Percentiles rank a stretch among this genome's conserved stretches.
Evolutionary conservation across 1,140 invertebrate species (phyloP).

Genomic region (Leguminivora glycinivorella): DNA sequence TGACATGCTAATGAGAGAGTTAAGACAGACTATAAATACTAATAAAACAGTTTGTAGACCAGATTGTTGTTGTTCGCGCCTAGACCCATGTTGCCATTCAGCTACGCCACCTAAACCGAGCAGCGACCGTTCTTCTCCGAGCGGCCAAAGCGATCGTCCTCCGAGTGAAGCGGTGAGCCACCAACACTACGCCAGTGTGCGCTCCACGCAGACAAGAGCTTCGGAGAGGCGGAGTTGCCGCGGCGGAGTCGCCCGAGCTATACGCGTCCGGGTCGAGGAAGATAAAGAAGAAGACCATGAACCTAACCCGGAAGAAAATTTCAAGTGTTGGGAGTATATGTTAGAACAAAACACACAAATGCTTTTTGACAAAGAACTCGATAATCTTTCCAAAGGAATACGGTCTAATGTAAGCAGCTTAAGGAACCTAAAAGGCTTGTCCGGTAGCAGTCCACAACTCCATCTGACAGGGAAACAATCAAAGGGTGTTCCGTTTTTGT

Average conservation of each 20-base stretch:
- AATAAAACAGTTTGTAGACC: constrained; percentile 79
- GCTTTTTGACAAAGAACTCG: constrained; percentile 92
- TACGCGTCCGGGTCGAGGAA: constrained; percentile 80
- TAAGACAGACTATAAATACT: constrained; percentile 83
- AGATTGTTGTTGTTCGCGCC: constrained; percentile 82
- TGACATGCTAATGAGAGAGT: constrained; percentile 86
- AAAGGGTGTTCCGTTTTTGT: constrained; percentile 81
- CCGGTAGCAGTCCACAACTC: constrained; percentile 81
- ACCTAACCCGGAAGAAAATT: constrained; percentile 87
- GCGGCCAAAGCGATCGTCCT: constrained; percentile 88
- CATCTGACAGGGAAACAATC: constrained; percentile 69
- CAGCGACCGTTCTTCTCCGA: constrained; percentile 88
- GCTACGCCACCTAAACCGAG: constrained; percentile 71
- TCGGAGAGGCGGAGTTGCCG: constrained; percentile 79
- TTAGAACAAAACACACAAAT: constrained; percentile 93
- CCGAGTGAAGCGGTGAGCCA: constrained; percentile 61
- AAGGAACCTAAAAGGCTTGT: constrained; percentile 77
- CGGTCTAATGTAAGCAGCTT: constrained; percentile 73
- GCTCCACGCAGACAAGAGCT: constrained; percentile 57
- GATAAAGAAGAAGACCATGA: constrained; percentile 82
- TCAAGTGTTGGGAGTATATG: constrained; percentile 96
- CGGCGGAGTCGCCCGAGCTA: constrained; percentile 80
- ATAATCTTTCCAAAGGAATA: constrained; percentile 86
- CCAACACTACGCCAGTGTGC: constrained; percentile 70
- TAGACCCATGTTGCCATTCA: constrained; percentile 82